Percentiles rank a stretch among this genome's conserved stretches.
Conservation (phyloP, 2,797 vertebrate species). For the Sebastes miniatus region DNA sequence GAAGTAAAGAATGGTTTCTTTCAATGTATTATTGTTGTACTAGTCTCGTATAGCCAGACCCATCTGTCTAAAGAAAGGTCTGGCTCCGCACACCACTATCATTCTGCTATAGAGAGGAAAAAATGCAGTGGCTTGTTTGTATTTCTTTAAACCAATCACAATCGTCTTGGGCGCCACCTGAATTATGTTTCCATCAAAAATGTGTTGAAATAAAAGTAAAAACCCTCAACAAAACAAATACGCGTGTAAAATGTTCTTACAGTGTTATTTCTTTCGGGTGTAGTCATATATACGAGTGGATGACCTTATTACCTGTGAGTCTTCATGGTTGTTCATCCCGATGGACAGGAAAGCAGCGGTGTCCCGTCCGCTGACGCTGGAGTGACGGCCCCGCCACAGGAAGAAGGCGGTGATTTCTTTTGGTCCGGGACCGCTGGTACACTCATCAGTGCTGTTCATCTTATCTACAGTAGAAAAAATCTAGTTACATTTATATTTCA, state of each 20-base stretch:
- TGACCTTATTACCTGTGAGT: constrained; percentile 63
- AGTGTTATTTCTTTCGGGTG: neutral
- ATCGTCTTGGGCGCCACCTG: too few relatives aligned
- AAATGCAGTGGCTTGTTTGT: neutral
- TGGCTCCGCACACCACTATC: neutral
- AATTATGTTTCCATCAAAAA: neutral
- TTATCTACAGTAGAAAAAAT: constrained; percentile 29
- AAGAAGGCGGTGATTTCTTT: constrained; percentile 72
- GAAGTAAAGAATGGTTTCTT: neutral
- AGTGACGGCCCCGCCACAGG: constrained; percentile 81
- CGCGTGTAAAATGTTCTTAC: neutral
- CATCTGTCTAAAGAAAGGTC: neutral
- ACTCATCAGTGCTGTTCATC: constrained; percentile 28
- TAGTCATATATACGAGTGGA: too few relatives aligned
- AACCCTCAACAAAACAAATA: neutral
- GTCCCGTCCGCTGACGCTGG: constrained; percentile 69
- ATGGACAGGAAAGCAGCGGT: constrained; percentile 75
- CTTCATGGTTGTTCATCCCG: constrained; percentile 63
- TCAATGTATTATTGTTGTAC: neutral
- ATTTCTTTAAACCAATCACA: neutral
- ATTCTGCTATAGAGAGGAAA: neutral
- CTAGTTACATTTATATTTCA: neutral
- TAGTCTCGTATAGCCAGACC: neutral
- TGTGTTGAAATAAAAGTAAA: neutral
- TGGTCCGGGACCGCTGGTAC: neutral